Evolutionary conservation across 2,113 vertebrate species (phyloP).

Genomic region (Leptosomus discolor): DNA sequence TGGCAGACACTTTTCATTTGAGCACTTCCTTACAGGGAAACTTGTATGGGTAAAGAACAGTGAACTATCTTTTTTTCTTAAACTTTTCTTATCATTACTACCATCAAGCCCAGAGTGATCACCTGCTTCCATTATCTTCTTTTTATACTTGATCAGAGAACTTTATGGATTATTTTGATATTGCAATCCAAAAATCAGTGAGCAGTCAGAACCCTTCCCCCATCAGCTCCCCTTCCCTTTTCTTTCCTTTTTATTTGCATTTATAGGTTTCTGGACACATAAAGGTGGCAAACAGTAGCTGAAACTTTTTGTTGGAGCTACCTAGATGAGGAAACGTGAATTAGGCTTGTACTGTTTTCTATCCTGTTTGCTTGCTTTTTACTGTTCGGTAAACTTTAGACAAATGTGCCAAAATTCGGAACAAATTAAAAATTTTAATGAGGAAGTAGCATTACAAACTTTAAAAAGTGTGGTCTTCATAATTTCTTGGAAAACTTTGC

Average conservation of each 20-base stretch:
- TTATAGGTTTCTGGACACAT: not conserved
- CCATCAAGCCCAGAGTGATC: fast-evolving
- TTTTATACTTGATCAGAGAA: not conserved
- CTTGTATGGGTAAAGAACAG: not conserved
- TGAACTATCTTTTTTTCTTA: not conserved
- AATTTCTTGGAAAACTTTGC: not conserved
- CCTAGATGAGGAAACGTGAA: not conserved
- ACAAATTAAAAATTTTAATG: not conserved
- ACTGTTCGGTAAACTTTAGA: not conserved
- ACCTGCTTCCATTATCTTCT: not conserved
- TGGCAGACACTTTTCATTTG: not conserved
- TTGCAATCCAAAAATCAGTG: not conserved
- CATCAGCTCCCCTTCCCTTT: not conserved
- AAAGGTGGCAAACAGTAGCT: not conserved
- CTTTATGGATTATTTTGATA: not conserved
- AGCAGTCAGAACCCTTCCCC: not conserved
- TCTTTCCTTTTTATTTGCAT: not conserved
- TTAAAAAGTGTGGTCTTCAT: not conserved
- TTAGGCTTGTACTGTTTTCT: not conserved
- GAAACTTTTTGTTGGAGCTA: not conserved
- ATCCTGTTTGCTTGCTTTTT: not conserved
- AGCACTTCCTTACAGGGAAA: not conserved
- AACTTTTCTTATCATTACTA: not conserved
- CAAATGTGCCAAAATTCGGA: not conserved
- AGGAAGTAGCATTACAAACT: not conserved